Percentiles rank a stretch among this genome's conserved stretches.
Conservation (phyloP, 2,888 invertebrate species). For the Lydus trimaculatus region DNA sequence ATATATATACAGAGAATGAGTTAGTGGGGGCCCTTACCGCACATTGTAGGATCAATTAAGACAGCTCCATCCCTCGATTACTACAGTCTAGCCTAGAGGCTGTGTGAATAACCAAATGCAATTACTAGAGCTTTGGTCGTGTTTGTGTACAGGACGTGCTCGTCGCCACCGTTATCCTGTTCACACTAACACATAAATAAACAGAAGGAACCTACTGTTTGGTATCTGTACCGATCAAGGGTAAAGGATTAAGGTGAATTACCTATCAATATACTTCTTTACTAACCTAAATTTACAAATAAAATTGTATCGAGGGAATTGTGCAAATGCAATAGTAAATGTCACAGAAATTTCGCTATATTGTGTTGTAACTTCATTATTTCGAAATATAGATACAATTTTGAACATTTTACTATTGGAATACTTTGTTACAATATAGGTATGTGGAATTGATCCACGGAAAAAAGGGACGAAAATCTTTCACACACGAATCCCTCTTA, state of each 20-base stretch:
- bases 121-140: slow-evolving; percentile 52
- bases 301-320: not conserved
- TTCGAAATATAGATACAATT: too few relatives aligned
- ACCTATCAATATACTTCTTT: slow-evolving; percentile 28
- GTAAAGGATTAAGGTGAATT: slow-evolving; percentile 39
- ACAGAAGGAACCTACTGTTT: slow-evolving; percentile 32
- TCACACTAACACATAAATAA: slow-evolving; percentile 18
- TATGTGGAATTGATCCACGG: not conserved
- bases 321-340: too few relatives aligned
- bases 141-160: slow-evolving; percentile 51
- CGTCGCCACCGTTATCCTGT: slow-evolving; percentile 38
- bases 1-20: too few relatives aligned
- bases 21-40: slow-evolving; percentile 42
- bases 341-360: too few relatives aligned
- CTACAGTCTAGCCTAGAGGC: slow-evolving; percentile 46
- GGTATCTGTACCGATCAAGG: slow-evolving; percentile 31
- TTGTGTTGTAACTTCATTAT: too few relatives aligned
- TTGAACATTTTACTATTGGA: too few relatives aligned
- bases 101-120: slow-evolving; percentile 55
- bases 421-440: too few relatives aligned
- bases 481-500: slow-evolving; percentile 12
- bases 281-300: slow-evolving; percentile 10
- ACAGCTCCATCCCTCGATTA: slow-evolving; percentile 52
- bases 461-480: too few relatives aligned
- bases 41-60: slow-evolving; percentile 53